These are phyloP conservation scores for Jacana jacana DNA, from an alignment of 2,113 vertebrate species.

Conservation along the genomic window DNA sequence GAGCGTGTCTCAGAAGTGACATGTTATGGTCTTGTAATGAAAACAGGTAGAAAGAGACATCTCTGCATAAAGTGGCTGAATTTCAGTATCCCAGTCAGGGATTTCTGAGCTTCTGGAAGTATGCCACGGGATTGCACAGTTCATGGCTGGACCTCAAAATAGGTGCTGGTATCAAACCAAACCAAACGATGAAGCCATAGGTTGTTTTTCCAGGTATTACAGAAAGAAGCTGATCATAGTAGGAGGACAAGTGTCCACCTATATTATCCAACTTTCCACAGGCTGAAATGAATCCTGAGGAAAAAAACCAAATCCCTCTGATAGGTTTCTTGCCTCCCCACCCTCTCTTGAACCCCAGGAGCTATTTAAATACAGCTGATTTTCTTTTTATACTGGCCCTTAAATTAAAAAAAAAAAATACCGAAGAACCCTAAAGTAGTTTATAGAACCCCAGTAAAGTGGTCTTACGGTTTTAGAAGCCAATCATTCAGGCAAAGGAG, in stretches of 20 bases:
- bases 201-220: not conserved
- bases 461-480: not conserved
- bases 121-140: not conserved
- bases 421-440: not conserved
- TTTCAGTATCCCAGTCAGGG: not conserved
- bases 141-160: not conserved
- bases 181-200: not conserved
- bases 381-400: not conserved
- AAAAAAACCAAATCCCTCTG: not conserved
- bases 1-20: not conserved
- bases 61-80: not conserved
- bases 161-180: not conserved
- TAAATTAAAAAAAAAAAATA: not conserved
- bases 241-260: not conserved
- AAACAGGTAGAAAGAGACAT: not conserved
- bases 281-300: not conserved
- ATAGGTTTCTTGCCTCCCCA: not conserved
- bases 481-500: not conserved
- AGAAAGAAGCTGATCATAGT: not conserved
- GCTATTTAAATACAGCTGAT: not conserved
- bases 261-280: not conserved
- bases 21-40: not conserved
- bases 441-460: not conserved
- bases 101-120: not conserved
- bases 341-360: not conserved